Base-by-base conservation (phyloP, 2,113 vertebrate species). In the Bubo scandiacus region DNA sequence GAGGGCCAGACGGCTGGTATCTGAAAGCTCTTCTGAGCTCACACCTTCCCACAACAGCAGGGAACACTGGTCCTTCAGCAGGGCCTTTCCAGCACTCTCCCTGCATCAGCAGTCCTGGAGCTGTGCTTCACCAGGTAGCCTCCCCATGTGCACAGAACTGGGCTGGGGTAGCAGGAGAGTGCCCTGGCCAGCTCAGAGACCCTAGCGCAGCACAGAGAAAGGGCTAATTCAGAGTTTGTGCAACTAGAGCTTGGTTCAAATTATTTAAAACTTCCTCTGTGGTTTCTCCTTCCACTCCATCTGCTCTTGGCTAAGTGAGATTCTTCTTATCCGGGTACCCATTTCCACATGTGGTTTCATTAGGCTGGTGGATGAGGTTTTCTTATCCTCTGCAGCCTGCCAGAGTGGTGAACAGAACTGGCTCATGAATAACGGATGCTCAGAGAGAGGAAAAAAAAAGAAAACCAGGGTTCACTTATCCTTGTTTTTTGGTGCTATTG, bases 271-370 rank as follows among this genome's bases (percentile, higher is more conserved):
- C 49, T 91, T 94, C 87, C 94, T 77, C 73, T 75, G 91, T 66
- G 87, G 62, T 55, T 93, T 86, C 51, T 82, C 49, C 38, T 93
- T 72, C 29, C 42, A 94, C 9, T 8, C 32, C 38, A 55, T 83
- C n/a, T 90, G 75, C 68, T 90, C 73, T 49, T 51, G 57, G 59
- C 11, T 38, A 91, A 92, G 14, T 5, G 1, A 73, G 61, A 30
- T n/a, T 82, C 66, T 86, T 77, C 80, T 86, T 77, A 65, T 72
- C 94, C 90, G 51, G 21, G 75, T 38, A 78, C 79, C 66, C 73
- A 67, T 91, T 97, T 92, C 68, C 93, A 47, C 47, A 51, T 85
- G 63, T 54, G 86, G 84, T 93, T 96, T 87, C n/a, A 63, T 67
- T 52, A 85, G 70, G 77, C 70, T 67, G 58, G 51, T 78, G 34